Evolutionary conservation across 2,888 invertebrate genomes (phyloP), one percentile per base, ranked within the genome.

Genomic region (Plagodis pulveraria): DNA sequence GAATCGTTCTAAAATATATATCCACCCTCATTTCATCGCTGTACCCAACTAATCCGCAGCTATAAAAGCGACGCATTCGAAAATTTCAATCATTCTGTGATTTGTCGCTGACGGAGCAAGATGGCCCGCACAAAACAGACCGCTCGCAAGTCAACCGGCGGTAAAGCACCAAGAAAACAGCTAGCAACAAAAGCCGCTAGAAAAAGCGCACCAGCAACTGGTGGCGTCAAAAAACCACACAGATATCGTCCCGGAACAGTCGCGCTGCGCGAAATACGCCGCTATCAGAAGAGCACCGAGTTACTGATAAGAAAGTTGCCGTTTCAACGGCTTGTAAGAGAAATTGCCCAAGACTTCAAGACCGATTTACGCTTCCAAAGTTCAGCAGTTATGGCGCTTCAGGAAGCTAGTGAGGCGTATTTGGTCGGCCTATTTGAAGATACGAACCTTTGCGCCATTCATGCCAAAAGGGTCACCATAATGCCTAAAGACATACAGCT

Each of bases 111-210:
- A 22, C 22, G 6, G 8, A 6, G 34, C 43, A 70, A 70, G 66
- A 83, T 96, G 96, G 96, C 96, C 71, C 95, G 96, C 76, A 96
- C 96, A 7, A 96, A 96, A 87, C 96, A 96, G 72, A 96, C 96
- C 0, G 96, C 96, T 12, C 94, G 96, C 65, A 96, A 96, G 71
- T 95, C 95, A 0, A 96, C 95, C 43, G 95, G 95, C 73, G 95
- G 95, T n/a, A 96, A 95, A 79, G 95, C 96, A 35, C 95, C 95
- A 0, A 86, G 96, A 51, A 96, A 96, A 76, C 95, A 95, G 73
- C 78, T 96, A 62, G 95, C 95, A 0, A 95, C 95, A 0, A 96
- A 96, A 84, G 95, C 95, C 0, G 95, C 95, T 0, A 90, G 95
- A 66, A 96, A 96, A 80, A 95, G 95, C 73, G 95, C 95, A 0